A percentile compares a stretch with the other conserved stretches of the same genome.
Evolutionary conservation across 2,797 vertebrate genomes (phyloP).

Genomic region (Syndactyla subalaris): DNA sequence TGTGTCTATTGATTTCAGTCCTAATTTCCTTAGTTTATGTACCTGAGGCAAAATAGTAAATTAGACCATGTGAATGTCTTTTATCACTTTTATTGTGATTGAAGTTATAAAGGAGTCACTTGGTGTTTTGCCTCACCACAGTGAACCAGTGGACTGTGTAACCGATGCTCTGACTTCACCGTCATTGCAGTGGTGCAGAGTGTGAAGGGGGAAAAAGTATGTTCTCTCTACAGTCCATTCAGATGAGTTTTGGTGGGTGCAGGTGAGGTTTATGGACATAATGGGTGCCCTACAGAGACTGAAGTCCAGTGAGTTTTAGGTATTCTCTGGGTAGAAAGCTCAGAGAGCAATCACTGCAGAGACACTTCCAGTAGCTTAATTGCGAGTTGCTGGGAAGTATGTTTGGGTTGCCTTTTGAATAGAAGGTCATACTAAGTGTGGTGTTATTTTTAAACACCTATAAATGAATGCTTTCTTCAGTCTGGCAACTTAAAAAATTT

Average conservation of each 20-base stretch:
- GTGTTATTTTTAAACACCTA: background rate
- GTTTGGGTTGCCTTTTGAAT: background rate
- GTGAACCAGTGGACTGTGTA: background rate
- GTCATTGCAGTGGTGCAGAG: accelerated
- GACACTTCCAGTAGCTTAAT: background rate
- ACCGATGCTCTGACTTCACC: background rate
- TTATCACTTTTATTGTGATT: background rate
- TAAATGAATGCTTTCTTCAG: background rate
- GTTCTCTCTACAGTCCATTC: background rate
- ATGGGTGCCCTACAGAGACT: background rate
- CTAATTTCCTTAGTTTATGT: background rate
- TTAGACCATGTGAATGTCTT: background rate
- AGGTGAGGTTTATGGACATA: background rate
- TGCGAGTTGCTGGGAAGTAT: background rate
- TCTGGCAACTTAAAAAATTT: background rate
- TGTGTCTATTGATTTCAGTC: background rate
- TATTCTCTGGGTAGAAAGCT: background rate
- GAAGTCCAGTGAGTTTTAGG: background rate
- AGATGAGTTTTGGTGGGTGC: background rate
- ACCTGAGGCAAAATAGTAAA: background rate
- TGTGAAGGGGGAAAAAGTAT: accelerated
- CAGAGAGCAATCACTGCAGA: background rate
- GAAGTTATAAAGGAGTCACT: background rate
- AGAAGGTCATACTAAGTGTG: accelerated
- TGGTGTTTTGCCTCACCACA: background rate